Base-by-base conservation (phyloP, 2,797 vertebrate genomes). In the Threskiornis aethiopicus region DNA sequence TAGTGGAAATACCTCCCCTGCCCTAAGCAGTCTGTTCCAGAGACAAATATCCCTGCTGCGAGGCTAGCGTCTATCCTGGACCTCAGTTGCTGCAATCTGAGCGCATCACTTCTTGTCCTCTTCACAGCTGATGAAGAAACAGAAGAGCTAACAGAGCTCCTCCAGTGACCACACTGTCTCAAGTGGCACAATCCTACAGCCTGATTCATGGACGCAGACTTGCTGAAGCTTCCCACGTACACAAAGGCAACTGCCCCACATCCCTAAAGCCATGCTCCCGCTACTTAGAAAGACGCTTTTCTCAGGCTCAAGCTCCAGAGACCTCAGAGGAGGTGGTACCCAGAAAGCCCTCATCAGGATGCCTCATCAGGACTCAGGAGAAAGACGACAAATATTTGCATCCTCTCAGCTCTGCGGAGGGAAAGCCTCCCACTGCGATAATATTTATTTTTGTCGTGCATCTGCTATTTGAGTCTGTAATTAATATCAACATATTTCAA, bases 371-470 rank as follows among this genome's bases (percentile, higher is more conserved):
- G 92, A 84, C 76, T 42, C 28, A 1, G 49, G n/a, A 91, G 65
- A 85, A 89, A 67, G 51, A 83, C 5, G 26, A 91, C 77, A 97
- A 97, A 96, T 93, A 96, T 95, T 96, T 97, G 94, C 88, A 93
- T 96, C 94, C 90, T 93, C 92, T 95, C 79, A 78, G 87, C 82
- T 86, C 89, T 6, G 13, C 1, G 9, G 72, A 84, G 76, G 89
- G 54, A 91, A 89, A 93, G 90, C 89, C 95, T 94, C 95, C 95
- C 90, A 70, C 86, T 81, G 95, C 35, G 82, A 87, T 93, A 91
- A 92, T 85, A 95, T 97, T 97, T 97, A 96, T 97, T 97, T 97
- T 81, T 89, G 95, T 92, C 82, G 7, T 87, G 79, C 95, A 96
- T 97, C 94, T 96, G 96, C 95, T 96, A 92, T 92, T 91, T 81